A percentile compares a stretch with the other conserved stretches of the same genome.
phyloP scores from a whole-genome alignment of 2,113 vertebrate species.

The Odocoileus virginianus region DNA sequence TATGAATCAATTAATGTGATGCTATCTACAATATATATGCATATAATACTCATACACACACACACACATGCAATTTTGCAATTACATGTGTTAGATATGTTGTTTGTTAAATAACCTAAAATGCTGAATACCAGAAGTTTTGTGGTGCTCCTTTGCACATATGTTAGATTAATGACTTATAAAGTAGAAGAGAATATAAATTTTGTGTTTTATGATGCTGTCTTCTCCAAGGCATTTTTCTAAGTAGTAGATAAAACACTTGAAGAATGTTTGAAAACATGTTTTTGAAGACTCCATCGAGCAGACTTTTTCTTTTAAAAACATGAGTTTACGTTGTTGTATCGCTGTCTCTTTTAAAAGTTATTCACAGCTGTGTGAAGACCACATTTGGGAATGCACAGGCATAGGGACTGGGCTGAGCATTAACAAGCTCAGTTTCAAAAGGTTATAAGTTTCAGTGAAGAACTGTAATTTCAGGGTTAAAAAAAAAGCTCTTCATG shows the following conservation, averaged over 20 bases:
- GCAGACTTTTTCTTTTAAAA: constrained; percentile 44
- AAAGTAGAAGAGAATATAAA: constrained; percentile 45
- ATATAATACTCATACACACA: background rate
- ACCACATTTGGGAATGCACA: constrained; percentile 60
- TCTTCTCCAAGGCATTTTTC: constrained; percentile 62
- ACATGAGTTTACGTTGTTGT: background rate
- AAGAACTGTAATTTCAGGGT: constrained; percentile 68
- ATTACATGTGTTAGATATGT: background rate
- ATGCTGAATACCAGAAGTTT: background rate
- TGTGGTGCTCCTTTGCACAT: background rate
- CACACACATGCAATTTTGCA: background rate
- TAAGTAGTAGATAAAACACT: constrained; percentile 58
- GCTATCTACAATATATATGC: background rate
- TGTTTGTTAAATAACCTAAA: background rate
- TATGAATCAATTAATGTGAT: background rate
- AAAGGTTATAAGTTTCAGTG: constrained; percentile 68
- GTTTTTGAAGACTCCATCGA: constrained; percentile 3
- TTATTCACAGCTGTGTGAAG: constrained; percentile 50
- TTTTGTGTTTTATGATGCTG: constrained; percentile 58
- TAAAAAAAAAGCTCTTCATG: constrained; percentile 54
- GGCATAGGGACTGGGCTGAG: background rate
- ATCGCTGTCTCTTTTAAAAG: constrained; percentile 47
- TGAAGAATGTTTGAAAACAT: background rate
- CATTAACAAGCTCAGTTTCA: constrained; percentile 68
- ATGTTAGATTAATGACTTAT: constrained; percentile 64